phyloP scores from a whole-genome alignment of 2,113 vertebrate genomes.

The Calidris pygmaea region DNA sequence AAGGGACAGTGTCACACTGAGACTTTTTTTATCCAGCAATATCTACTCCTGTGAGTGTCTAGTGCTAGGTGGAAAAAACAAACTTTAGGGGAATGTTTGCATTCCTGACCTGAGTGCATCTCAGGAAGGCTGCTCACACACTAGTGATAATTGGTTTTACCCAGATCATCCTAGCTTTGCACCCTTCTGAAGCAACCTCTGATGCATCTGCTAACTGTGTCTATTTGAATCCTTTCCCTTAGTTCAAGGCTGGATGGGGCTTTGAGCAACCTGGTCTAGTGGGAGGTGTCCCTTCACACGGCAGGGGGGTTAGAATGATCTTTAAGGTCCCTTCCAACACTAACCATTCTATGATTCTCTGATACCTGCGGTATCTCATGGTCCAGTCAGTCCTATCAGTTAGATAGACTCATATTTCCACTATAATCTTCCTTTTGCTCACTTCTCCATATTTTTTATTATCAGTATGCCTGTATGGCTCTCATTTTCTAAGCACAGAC shows the following conservation, averaged over 20 bases:
- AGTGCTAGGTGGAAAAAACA: background rate
- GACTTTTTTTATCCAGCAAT: background rate
- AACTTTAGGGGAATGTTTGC: background rate
- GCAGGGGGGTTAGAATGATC: too few relatives aligned
- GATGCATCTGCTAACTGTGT: background rate
- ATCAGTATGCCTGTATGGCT: background rate
- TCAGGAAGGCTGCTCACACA: background rate
- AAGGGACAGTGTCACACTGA: background rate
- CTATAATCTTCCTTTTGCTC: background rate
- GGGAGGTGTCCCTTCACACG: too few relatives aligned
- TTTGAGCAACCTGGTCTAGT: too few relatives aligned
- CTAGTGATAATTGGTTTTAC: background rate
- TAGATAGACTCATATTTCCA: background rate
- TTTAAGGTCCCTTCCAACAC: too few relatives aligned
- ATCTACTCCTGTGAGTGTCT: background rate
- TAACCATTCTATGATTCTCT: too few relatives aligned
- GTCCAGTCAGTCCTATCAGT: background rate
- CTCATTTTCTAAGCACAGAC: background rate
- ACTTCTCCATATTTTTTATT: background rate
- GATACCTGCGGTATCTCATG: background rate
- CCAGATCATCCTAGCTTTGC: background rate
- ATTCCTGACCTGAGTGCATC: background rate
- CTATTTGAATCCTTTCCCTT: background rate
- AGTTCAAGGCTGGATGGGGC: too few relatives aligned
- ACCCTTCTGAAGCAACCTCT: background rate